These are phyloP conservation scores for Austrofundulus limnaeus DNA, from an alignment of 2,113 vertebrate genomes.

Conservation along the genomic window DNA sequence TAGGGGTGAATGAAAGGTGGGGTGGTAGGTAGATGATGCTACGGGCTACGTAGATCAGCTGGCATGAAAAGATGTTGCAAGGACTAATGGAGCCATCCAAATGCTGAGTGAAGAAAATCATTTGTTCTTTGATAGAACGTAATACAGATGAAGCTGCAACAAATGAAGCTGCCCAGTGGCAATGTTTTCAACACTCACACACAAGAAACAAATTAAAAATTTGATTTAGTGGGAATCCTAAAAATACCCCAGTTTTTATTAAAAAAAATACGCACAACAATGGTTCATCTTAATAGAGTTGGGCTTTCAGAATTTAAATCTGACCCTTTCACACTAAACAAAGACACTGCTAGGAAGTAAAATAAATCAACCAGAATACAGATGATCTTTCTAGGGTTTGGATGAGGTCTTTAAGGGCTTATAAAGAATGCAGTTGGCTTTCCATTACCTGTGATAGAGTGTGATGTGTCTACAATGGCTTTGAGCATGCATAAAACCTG, in stretches of 20 bases:
- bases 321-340: no score
- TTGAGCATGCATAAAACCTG: no score
- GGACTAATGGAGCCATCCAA: constrained; percentile 69
- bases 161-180: constrained; percentile 5
- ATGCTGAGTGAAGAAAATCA: constrained; percentile 61
- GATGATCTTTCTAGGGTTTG: no score
- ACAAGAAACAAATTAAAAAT: not conserved
- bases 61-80: constrained; percentile 51
- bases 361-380: no score
- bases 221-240: not conserved
- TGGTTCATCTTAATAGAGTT: no score
- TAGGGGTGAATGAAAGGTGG: not conserved
- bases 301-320: no score
- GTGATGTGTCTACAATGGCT: no score
- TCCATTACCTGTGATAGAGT: no score
- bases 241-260: not conserved
- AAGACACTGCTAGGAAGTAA: no score
- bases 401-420: no score
- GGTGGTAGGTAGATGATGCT: constrained; percentile 24
- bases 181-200: constrained; percentile 8
- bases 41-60: constrained; percentile 56
- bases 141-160: constrained; percentile 11
- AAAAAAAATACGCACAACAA: no score
- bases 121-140: constrained; percentile 39
- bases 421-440: no score